Evolutionary conservation across 2,113 vertebrate species (phyloP).

Genomic region (Sinocyclocheilus grahami): DNA sequence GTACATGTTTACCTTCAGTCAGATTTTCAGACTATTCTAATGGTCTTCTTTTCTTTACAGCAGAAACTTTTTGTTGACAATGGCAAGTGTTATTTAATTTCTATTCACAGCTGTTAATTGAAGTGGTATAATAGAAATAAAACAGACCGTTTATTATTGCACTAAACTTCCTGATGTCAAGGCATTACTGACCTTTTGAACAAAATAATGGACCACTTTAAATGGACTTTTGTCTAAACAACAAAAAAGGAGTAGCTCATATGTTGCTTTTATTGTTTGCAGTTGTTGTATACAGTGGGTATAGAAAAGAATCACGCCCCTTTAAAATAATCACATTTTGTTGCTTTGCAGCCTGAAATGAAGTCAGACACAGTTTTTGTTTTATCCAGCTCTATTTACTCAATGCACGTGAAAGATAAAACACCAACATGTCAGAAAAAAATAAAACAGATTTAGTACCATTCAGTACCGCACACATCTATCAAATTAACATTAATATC

Average conservation of each 20-base stretch:
- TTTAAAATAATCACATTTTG: no score
- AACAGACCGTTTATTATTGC: neutral
- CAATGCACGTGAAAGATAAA: no score
- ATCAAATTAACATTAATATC: neutral
- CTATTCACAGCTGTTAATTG: neutral
- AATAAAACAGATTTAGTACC: no score
- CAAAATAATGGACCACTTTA: neutral
- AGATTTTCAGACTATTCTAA: neutral
- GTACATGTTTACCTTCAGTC: neutral
- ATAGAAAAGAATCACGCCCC: no score
- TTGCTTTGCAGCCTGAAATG: no score
- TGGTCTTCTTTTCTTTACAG: neutral
- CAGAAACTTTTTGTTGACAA: neutral
- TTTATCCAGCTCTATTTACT: no score
- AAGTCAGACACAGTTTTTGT: no score
- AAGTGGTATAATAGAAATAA: constrained; percentile 2
- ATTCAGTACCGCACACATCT: neutral
- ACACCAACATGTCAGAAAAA: no score
- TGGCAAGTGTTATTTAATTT: neutral
- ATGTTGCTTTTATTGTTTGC: neutral
- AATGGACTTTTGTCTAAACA: neutral
- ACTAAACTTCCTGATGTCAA: neutral
- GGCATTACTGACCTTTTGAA: neutral
- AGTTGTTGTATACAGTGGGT: no score
- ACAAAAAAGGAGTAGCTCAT: neutral